A percentile compares a stretch with the other conserved stretches of the same genome.
Evolutionary conservation across 2,113 vertebrate species (phyloP).

Genomic region (human): DNA sequence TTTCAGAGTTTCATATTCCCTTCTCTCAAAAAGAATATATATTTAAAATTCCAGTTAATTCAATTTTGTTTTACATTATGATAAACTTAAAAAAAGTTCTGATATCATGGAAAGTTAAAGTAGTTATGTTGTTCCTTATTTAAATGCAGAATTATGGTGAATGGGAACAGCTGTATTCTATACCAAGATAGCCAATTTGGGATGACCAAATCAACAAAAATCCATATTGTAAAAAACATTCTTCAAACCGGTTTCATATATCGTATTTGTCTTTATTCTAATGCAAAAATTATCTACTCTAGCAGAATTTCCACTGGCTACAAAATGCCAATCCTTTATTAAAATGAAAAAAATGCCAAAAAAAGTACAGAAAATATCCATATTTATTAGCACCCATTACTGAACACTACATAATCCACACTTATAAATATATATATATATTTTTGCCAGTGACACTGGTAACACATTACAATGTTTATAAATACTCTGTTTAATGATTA

Average conservation of each 20-base stretch:
- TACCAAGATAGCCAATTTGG: constrained; percentile 6
- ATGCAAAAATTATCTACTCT: constrained; percentile 19
- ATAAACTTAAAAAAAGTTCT: constrained; percentile 20
- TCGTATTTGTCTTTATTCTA: constrained; percentile 5
- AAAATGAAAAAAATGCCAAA: not conserved
- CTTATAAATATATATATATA: not conserved
- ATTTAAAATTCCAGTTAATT: constrained; percentile 20
- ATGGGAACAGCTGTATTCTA: not conserved
- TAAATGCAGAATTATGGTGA: constrained; percentile 42
- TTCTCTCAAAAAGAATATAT: not conserved
- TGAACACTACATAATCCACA: not conserved
- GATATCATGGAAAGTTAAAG: constrained; percentile 2
- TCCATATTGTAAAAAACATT: constrained; percentile 57
- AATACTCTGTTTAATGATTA: not conserved
- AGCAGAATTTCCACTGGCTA: not conserved
- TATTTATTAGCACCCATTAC: not conserved
- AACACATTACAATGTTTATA: not conserved
- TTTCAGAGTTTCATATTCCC: constrained; percentile 16
- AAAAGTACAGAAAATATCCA: not conserved
- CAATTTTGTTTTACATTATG: constrained; percentile 5
- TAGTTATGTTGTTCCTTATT: not conserved
- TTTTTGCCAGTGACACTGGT: not conserved
- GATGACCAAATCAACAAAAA: constrained; percentile 30
- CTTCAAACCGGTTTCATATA: constrained; percentile 30
- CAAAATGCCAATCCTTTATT: not conserved